Percentiles rank a stretch among this genome's conserved stretches.
phyloP scores from a whole-genome alignment of 2,113 vertebrate species.

The Scalopus aquaticus region DNA sequence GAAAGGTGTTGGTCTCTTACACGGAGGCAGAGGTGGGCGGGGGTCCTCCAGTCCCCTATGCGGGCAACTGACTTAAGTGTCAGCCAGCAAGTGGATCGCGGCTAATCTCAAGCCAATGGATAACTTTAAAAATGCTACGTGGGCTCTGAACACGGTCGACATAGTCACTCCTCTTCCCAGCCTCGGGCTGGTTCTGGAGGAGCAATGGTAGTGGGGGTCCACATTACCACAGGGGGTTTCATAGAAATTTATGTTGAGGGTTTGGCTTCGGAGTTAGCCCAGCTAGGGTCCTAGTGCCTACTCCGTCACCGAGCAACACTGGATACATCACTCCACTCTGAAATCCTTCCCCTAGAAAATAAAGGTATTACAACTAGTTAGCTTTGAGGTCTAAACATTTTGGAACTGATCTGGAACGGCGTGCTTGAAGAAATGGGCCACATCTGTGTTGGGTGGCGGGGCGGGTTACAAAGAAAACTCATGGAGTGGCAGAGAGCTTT shows the following conservation, averaged over 20 bases:
- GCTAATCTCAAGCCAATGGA: background rate
- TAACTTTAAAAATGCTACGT: constrained; percentile 58
- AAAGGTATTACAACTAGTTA: background rate
- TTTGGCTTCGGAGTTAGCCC: constrained; percentile 37
- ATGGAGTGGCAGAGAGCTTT: background rate
- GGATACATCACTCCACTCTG: background rate
- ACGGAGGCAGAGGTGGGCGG: background rate
- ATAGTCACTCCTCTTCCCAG: background rate
- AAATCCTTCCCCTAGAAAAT: background rate
- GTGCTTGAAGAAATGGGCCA: background rate
- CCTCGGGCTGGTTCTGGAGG: background rate
- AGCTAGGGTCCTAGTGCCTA: background rate
- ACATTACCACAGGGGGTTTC: background rate
- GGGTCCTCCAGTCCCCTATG: background rate
- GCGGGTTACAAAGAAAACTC: background rate
- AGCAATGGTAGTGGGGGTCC: background rate
- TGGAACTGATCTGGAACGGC: background rate
- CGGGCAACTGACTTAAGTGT: constrained; percentile 16
- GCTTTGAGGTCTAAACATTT: background rate
- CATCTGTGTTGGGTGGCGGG: no score
- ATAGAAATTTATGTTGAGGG: background rate
- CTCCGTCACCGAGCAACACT: background rate
- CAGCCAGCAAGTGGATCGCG: constrained; percentile 14
- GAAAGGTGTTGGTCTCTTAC: constrained; percentile 18
- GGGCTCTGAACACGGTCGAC: background rate